Evolutionary conservation across 2,888 invertebrate species (phyloP), one percentile per base, ranked within the genome.

Genomic region (Lutraria lutraria): DNA sequence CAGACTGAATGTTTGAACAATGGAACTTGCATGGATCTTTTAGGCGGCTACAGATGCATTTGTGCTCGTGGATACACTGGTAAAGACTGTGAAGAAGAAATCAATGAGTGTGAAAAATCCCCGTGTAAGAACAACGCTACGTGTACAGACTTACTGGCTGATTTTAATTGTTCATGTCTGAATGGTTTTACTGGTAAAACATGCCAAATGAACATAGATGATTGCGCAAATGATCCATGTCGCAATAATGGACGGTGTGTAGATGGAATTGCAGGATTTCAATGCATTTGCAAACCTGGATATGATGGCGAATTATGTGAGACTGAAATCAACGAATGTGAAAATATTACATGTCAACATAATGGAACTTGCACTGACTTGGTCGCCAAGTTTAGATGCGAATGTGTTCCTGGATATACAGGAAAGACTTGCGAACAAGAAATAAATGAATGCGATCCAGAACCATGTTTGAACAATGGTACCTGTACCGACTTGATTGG

Each of bases 241-340:
- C 29, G 72, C 29, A 92, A 92, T 52, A 89, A 92, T 56, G 92
- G 89, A 4, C 89, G 90, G 10, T 94, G 94, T 82, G 63, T 82
- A 8, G 90, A 94, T 60, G 80, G 82, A 19, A 76, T 89, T 53
- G 91, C 88, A 53, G 84, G 87, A 31, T 94, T 93, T 56, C 81
- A 53, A n/a, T 94, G 94, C 85, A 34, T 84, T 2, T 94, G 94
- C 85, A 79, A 86, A 10, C 19, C 54, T 1, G 85, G 89, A 6
- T 93, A 63, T 72, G 87, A 88, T 21, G 94, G 94, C 0, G 16
- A 16, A 68, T 56, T 81, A 56, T 94, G 94, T 83, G 81, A 89
- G 25, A 72, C 86, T 31, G 90, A 93, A 81, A 82, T 93, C 10
- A 86, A 93, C 56, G 93, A 93, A 85, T 94, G 94, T 88, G 25